Percentiles rank a stretch among this genome's conserved stretches.
phyloP scores from a whole-genome alignment of 1,140 invertebrate species.

The Sitophilus oryzae region DNA sequence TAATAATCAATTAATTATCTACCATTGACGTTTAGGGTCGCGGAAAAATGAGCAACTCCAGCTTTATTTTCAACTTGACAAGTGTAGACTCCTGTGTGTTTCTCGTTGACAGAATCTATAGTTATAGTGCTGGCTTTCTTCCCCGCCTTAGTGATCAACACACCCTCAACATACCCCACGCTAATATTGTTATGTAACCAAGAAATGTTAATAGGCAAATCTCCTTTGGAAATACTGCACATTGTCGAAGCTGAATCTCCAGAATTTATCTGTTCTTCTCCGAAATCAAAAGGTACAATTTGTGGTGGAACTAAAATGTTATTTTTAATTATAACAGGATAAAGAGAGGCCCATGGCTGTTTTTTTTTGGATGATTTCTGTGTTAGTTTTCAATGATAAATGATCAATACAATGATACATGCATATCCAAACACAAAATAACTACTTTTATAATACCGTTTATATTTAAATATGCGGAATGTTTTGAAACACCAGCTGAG shows the following conservation, averaged over 20 bases:
- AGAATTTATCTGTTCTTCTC: slow-evolving; percentile 61
- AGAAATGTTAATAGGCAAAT: slow-evolving; percentile 56
- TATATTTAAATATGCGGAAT: slow-evolving; percentile 55
- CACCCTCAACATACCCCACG: slow-evolving; percentile 38
- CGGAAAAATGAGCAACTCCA: slow-evolving; percentile 53
- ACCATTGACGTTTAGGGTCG: slow-evolving; percentile 59
- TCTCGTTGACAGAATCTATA: slow-evolving; percentile 66
- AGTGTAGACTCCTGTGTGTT: slow-evolving; percentile 74
- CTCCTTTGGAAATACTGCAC: slow-evolving; percentile 61
- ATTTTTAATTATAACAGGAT: not conserved
- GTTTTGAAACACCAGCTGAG: slow-evolving; percentile 53
- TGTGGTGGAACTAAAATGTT: slow-evolving; percentile 54
- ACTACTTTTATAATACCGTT: slow-evolving; percentile 52
- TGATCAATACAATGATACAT: slow-evolving; percentile 4
- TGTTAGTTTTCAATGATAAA: not conserved
- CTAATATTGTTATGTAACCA: slow-evolving; percentile 56
- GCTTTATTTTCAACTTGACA: slow-evolving; percentile 59
- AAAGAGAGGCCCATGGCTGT: not conserved
- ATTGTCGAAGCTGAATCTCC: slow-evolving; percentile 57
- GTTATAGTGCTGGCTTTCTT: slow-evolving; percentile 57
- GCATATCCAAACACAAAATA: not conserved
- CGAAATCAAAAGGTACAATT: slow-evolving; percentile 66
- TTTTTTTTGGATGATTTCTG: not conserved
- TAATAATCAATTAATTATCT: slow-evolving; percentile 51
- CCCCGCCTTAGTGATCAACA: slow-evolving; percentile 51